Evolutionary conservation across 2,888 invertebrate species (phyloP), one percentile per base, ranked within the genome.

Genomic region (Thymelicus acteon): DNA sequence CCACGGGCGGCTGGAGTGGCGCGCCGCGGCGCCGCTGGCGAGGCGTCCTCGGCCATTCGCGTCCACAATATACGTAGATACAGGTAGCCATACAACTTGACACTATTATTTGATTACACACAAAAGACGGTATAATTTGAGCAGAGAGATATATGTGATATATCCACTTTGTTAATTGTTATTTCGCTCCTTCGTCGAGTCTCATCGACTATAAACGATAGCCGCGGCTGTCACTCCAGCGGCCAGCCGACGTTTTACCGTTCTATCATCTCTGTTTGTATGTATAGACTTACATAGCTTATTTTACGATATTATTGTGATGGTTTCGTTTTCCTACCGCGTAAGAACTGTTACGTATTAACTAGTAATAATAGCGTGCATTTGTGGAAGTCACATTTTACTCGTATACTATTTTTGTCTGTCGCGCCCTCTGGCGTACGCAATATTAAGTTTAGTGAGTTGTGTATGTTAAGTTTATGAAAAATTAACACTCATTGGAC

Each of bases 281-380:
- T 85, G 80, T 89, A 90, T 88, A 90, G 87, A 88, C 88, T 84
- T 90, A 88, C 86, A 91, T 86, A 92, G 90, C 89, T 91, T 92
- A 90, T 89, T 91, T 92, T 91, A 91, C 84, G 80, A 91, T 92
- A 90, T 89, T 85, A 89, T 89, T 90, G 89, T 91, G 90, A 93
- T 91, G 90, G 88, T 92, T 92, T 92, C 87, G 89, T 93, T 93
- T 92, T 91, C 91, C 91, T 92, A 93, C 90, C 85, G 88, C 90
- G 85, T 91, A 89, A 88, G 85, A 88, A 90, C 87, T 91, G 92
- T 92, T 92, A 89, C 81, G 82, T 85, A 89, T 86, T 88, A 87
- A 87, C 81, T 88, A 83, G 85, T 92, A 91, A 84, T 89, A 89
- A 86, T 87, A 85, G 81, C 82, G 83, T 83, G 82, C 86, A 86